phyloP scores from a whole-genome alignment of 2,797 vertebrate genomes.

The Argya squamiceps region DNA sequence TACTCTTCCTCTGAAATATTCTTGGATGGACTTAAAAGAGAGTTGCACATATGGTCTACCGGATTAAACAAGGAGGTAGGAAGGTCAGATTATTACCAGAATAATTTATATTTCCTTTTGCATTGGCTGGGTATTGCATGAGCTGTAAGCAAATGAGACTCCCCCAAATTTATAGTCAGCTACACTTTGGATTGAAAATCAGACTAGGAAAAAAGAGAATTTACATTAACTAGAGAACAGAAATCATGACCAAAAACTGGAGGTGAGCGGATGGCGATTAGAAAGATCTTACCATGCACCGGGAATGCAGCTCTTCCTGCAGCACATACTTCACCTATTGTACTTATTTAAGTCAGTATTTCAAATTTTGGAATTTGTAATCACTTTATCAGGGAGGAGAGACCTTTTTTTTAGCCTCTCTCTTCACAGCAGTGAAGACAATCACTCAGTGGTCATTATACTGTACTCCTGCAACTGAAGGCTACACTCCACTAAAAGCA shows the following conservation, averaged over 20 bases:
- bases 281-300: background rate
- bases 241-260: background rate
- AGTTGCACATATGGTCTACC: slow-evolving; percentile 70
- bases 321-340: background rate
- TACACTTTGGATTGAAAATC: slow-evolving; percentile 29
- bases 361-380: background rate
- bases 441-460: background rate
- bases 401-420: background rate
- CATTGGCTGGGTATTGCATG: slow-evolving; percentile 22
- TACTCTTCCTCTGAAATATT: slow-evolving; percentile 65
- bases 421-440: background rate
- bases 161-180: background rate
- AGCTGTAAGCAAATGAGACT: slow-evolving; percentile 48
- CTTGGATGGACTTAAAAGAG: slow-evolving; percentile 75
- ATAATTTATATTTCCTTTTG: slow-evolving; percentile 68
- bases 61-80: slow-evolving; percentile 57
- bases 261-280: background rate
- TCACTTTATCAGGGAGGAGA: background rate
- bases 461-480: background rate
- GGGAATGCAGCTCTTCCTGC: background rate
- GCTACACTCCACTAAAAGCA: background rate
- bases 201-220: background rate
- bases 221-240: background rate
- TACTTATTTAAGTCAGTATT: background rate
- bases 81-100: slow-evolving; percentile 53